Percentiles rank a stretch among this genome's conserved stretches.
Evolutionary conservation across 2,888 invertebrate genomes (phyloP).

Genomic region (Sinopyrophorus schimmeli): DNA sequence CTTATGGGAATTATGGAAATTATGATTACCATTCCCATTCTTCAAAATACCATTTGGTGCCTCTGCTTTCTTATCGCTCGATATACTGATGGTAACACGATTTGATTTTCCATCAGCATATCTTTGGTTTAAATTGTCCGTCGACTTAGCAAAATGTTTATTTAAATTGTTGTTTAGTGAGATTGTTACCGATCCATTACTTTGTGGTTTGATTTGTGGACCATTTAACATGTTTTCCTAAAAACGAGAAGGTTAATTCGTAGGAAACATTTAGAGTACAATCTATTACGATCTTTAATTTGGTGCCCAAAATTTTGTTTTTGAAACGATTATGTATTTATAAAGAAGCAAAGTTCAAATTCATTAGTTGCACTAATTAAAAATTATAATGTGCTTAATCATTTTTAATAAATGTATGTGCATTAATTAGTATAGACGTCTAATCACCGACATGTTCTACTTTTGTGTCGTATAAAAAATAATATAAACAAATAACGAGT

Average conservation of each 20-base stretch:
- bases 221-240: constrained; percentile 51
- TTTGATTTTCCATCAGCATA: constrained; percentile 40
- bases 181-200: constrained; percentile 52
- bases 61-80: constrained; percentile 46
- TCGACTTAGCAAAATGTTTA: constrained; percentile 50
- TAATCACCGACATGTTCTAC: too few relatives aligned
- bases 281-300: too few relatives aligned
- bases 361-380: too few relatives aligned
- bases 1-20: constrained; percentile 42
- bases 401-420: too few relatives aligned
- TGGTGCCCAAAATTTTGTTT: too few relatives aligned
- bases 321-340: too few relatives aligned
- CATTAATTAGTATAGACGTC: too few relatives aligned
- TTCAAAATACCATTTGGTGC: constrained; percentile 59
- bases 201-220: constrained; percentile 49
- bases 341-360: too few relatives aligned
- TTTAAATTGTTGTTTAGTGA: constrained; percentile 48
- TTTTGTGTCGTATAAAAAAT: too few relatives aligned
- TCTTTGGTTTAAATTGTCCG: constrained; percentile 38
- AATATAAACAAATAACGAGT: too few relatives aligned
- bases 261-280: too few relatives aligned
- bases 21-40: constrained; percentile 49
- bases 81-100: constrained; percentile 51
- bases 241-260: constrained; percentile 36
- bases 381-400: too few relatives aligned